phyloP scores from a whole-genome alignment of 2,113 vertebrate species.

The Poecilia latipinna region DNA sequence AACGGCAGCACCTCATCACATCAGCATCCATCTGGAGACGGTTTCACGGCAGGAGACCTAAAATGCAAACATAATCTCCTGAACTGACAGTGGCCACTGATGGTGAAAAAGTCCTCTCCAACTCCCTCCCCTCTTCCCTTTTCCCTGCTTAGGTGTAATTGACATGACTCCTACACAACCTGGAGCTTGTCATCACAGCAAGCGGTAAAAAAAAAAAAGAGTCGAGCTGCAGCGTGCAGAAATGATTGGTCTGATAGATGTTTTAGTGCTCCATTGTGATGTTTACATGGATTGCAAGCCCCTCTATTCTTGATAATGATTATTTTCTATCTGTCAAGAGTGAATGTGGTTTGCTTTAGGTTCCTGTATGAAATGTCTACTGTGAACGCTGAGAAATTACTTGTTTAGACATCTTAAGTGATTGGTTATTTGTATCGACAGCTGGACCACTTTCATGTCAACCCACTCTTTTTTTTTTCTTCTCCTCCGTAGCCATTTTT shows the following conservation, averaged over 20 bases:
- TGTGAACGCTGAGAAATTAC: slow-evolving; percentile 21
- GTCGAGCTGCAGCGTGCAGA: slow-evolving; percentile 9
- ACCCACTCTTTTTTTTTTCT: neutral
- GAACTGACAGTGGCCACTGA: slow-evolving; percentile 56
- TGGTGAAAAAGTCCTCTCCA: slow-evolving; percentile 60
- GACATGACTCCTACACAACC: slow-evolving; percentile 67
- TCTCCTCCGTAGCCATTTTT: slow-evolving; percentile 45
- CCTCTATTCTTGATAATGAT: slow-evolving; percentile 21
- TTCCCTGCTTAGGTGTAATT: slow-evolving; percentile 56
- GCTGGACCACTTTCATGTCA: slow-evolving; percentile 9
- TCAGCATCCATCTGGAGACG: slow-evolving; percentile 21
- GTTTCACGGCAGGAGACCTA: slow-evolving; percentile 40
- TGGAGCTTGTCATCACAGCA: slow-evolving; percentile 59
- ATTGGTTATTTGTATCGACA: slow-evolving; percentile 10
- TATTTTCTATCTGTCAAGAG: slow-evolving; percentile 31
- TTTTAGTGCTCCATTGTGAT: slow-evolving; percentile 38
- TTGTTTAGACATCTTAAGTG: neutral
- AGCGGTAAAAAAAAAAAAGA: slow-evolving; percentile 39
- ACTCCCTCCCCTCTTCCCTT: slow-evolving; percentile 6
- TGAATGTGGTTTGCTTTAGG: neutral
- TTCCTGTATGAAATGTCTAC: neutral
- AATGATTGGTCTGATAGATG: slow-evolving; percentile 47
- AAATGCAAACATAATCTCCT: slow-evolving; percentile 55
- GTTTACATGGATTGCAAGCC: slow-evolving; percentile 35
- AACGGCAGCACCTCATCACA: slow-evolving; percentile 11